A percentile compares a stretch with the other conserved stretches of the same genome.
phyloP scores from a whole-genome alignment of 2,797 vertebrate genomes.

The Florisuga fusca region DNA sequence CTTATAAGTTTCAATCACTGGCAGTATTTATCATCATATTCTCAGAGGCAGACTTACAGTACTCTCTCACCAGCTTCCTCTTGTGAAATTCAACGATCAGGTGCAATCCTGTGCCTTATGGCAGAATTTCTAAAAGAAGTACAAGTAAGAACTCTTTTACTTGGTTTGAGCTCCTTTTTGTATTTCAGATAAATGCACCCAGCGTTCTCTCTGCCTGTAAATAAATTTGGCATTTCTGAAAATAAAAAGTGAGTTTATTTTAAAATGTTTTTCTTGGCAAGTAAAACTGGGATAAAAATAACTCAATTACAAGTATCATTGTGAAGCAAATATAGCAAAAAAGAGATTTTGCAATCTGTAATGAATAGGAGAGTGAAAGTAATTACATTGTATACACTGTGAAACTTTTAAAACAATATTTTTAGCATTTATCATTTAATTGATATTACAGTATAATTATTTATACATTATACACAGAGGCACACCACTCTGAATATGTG shows the following conservation, averaged over 20 bases:
- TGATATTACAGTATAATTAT: not conserved
- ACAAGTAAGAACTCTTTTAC: not conserved
- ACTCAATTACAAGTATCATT: not conserved
- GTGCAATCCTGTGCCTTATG: not conserved
- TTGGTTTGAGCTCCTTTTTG: not conserved
- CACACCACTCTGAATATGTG: not conserved
- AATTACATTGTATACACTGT: not conserved
- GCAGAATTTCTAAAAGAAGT: not conserved
- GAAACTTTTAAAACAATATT: not conserved
- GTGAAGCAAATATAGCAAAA: not conserved
- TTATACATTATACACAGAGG: not conserved
- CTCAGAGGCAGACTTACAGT: not conserved
- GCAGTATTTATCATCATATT: not conserved
- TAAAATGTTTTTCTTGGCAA: not conserved
- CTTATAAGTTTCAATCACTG: not conserved
- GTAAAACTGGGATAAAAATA: not conserved
- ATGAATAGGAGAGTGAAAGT: not conserved
- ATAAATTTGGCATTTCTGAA: not conserved
- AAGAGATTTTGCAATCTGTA: not conserved
- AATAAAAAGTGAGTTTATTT: not conserved
- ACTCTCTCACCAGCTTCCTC: not conserved
- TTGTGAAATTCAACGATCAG: not conserved
- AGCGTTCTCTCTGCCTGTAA: not conserved
- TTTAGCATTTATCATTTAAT: not conserved
- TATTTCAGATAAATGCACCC: not conserved